Conservation (phyloP, 2,113 vertebrate genomes). For the Paramisgurnus dabryanus region DNA sequence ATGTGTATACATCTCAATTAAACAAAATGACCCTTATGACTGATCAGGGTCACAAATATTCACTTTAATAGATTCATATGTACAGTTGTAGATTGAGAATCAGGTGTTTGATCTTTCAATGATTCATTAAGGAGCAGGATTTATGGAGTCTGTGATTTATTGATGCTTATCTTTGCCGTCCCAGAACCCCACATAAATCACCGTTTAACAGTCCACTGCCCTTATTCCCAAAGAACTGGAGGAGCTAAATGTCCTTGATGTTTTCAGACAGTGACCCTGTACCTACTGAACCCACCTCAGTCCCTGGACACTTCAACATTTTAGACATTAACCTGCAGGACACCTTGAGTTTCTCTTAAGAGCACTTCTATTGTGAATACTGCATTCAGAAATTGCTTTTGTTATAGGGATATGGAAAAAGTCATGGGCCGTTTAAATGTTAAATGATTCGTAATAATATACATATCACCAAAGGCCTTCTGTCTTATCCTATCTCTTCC, state of each 20-base stretch:
- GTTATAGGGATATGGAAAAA: neutral
- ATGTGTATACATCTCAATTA: no score
- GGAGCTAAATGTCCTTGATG: conserved; percentile 6
- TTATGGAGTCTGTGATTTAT: conserved; percentile 8
- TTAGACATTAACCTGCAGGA: neutral
- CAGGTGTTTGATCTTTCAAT: neutral
- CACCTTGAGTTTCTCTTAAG: neutral
- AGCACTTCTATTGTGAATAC: neutral
- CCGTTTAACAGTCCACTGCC: neutral
- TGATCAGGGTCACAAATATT: no score
- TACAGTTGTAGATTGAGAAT: neutral
- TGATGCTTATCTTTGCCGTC: neutral
- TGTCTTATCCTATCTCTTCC: no score
- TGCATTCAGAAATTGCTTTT: neutral
- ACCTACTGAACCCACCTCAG: neutral
- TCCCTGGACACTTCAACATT: conserved; percentile 7
- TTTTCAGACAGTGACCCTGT: neutral
- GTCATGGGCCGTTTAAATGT: no score
- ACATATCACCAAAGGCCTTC: no score
- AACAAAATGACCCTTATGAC: no score
- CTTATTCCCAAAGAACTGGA: neutral
- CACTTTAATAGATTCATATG: no score
- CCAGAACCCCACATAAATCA: conserved; percentile 18
- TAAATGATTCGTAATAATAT: no score
- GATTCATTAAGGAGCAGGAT: neutral